A percentile compares a stretch with the other conserved stretches of the same genome.
phyloP scores from a whole-genome alignment of 2,797 vertebrate genomes.

The Jordanella pulchra region DNA sequence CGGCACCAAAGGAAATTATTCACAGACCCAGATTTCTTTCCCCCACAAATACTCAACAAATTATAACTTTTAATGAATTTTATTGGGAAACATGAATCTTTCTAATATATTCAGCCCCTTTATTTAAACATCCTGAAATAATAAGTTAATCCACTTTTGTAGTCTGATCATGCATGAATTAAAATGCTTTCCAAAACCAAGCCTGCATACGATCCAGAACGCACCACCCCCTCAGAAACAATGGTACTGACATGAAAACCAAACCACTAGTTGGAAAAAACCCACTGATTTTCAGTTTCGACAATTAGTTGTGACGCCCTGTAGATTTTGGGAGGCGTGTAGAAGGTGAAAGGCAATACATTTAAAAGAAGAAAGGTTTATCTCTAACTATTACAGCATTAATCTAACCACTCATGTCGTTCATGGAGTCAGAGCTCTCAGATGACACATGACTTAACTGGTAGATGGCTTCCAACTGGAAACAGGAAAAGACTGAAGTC shows the following conservation, averaged over 20 bases:
- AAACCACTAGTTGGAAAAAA: too few relatives aligned
- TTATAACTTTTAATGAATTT: background rate
- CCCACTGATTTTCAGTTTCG: background rate
- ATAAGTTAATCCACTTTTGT: too few relatives aligned
- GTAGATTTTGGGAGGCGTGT: background rate
- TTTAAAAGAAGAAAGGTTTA: background rate
- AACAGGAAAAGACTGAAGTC: background rate
- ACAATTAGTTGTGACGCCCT: background rate
- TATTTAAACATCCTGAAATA: background rate
- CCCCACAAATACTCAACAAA: background rate
- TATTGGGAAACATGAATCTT: too few relatives aligned
- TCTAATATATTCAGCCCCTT: background rate
- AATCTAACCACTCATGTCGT: background rate
- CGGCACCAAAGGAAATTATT: background rate
- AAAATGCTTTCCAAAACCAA: background rate
- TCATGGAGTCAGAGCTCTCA: constrained; percentile 3
- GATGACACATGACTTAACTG: constrained; percentile 12
- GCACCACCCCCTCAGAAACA: too few relatives aligned
- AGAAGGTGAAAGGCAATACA: background rate
- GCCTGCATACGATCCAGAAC: background rate
- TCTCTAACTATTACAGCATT: background rate
- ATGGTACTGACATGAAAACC: too few relatives aligned
- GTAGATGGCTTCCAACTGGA: background rate
- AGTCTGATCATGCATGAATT: background rate
- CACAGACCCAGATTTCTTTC: background rate